Base-by-base conservation (phyloP, 2,797 vertebrate species). In the Leuciscus waleckii region DNA sequence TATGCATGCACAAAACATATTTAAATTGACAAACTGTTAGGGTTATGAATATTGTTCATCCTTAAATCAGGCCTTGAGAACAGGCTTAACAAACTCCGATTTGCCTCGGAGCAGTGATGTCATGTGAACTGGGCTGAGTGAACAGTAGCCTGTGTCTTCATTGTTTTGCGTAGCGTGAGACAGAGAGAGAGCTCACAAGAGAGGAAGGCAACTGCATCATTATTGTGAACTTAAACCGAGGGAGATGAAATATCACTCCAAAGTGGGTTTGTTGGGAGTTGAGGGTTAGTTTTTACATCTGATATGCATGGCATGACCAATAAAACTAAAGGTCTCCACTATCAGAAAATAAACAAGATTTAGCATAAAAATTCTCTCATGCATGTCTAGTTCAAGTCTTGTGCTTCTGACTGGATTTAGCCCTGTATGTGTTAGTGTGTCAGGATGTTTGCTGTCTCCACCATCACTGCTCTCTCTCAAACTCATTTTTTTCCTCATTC, bases 51-150 rank as follows among this genome's bases (percentile, higher is more conserved):
- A 68, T 88, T 86, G 70, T 49, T 79, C 70, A 89, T 89, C 86
- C 49, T 87, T 76, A 89, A 81, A 83, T 65, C 19, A 79, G 43
- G 19, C 65, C 46, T 70, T 58, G 23, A 84, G 56, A 71, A 58
- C 43, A 67, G 35, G 79, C 69, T 81, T 58, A 68, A 78, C 61
- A 78, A 79, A 69, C 58, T 16, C 14, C 7, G 82, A 82, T 56
- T 79, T 85, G 79, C 82, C 87, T 82, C 13, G 1, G 5, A 43
- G 56, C 78, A 61, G 2, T 91, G 88, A 91, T 90, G 90, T 91
- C 90, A 90, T 90, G 84, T 88, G 87, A 89, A 88, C 75, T 43
- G 29, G 75, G 46, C 73, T 87, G 26, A 51, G 69, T 9, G 23
- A 85, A 77, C 58, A 54, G 51, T 58, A 71, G 32, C 65, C 56